phyloP scores from a whole-genome alignment of 1,140 invertebrate species.

The Pentalonia nigronervosa region DNA sequence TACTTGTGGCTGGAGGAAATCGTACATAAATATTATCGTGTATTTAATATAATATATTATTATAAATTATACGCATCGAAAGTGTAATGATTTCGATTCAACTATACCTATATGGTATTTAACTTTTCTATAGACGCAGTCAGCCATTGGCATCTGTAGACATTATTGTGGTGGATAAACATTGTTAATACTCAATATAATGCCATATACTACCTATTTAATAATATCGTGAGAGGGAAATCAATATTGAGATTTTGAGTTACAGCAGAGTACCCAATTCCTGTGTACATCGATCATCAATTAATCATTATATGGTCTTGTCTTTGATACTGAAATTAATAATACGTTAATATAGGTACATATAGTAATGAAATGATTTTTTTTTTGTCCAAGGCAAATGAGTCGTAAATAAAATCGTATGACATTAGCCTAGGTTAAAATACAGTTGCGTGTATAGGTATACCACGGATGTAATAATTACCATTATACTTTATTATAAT shows the following conservation, averaged over 20 bases:
- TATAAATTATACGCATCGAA: not conserved
- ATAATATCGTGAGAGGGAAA: not conserved
- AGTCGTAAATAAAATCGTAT: constrained; percentile 5
- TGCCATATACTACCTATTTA: not conserved
- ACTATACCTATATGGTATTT: not conserved
- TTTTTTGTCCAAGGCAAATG: constrained; percentile 22
- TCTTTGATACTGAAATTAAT: constrained; percentile 8
- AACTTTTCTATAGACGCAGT: not conserved
- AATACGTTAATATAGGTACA: not conserved
- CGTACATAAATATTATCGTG: not conserved
- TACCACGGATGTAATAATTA: constrained; percentile 24
- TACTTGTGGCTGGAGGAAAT: not conserved
- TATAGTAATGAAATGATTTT: not conserved
- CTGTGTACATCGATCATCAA: not conserved
- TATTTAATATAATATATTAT: not conserved
- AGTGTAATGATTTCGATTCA: not conserved
- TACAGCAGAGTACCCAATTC: not conserved
- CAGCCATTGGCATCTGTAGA: not conserved
- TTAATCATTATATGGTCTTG: not conserved
- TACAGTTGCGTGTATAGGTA: not conserved
- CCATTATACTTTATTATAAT: not conserved
- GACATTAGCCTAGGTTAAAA: constrained; percentile 2
- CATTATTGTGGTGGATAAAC: not conserved
- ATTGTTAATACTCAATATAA: not conserved
- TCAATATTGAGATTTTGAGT: not conserved